phyloP scores from a whole-genome alignment of 2,888 invertebrate genomes.

The Galerucella nymphaeae region DNA sequence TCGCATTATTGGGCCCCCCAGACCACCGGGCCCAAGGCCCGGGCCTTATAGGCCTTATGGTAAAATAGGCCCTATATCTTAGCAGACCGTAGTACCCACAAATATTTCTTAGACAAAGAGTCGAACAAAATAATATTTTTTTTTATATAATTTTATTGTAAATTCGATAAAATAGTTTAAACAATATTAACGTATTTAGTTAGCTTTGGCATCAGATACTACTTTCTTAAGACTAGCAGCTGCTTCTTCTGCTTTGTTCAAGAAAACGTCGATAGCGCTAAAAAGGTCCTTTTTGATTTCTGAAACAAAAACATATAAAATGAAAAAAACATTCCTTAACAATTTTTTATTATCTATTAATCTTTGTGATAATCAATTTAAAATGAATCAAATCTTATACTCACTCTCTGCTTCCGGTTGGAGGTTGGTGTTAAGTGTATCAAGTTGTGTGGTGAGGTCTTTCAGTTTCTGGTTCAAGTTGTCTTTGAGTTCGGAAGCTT shows the following conservation, averaged over 20 bases:
- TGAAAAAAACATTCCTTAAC: not conserved
- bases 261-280: not conserved
- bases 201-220: not conserved
- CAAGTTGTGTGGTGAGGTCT: slow-evolving; percentile 55
- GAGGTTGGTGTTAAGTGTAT: slow-evolving; percentile 57
- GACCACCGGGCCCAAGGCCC: no score
- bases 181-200: not conserved
- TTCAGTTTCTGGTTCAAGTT: slow-evolving; percentile 57
- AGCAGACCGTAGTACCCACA: no score
- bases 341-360: no score
- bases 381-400: slow-evolving; percentile 28
- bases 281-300: not conserved
- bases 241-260: not conserved
- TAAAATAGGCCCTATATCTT: no score
- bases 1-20: no score
- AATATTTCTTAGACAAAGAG: no score
- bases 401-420: slow-evolving; percentile 59
- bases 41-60: no score
- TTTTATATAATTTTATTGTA: not conserved
- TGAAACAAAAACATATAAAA: not conserved
- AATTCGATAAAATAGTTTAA: not conserved
- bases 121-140: no score
- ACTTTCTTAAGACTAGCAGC: not conserved
- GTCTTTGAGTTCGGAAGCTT: slow-evolving; percentile 57
- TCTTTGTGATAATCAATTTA: not conserved